Conservation (phyloP, 2,113 vertebrate species). For the Sula dactylatra region DNA sequence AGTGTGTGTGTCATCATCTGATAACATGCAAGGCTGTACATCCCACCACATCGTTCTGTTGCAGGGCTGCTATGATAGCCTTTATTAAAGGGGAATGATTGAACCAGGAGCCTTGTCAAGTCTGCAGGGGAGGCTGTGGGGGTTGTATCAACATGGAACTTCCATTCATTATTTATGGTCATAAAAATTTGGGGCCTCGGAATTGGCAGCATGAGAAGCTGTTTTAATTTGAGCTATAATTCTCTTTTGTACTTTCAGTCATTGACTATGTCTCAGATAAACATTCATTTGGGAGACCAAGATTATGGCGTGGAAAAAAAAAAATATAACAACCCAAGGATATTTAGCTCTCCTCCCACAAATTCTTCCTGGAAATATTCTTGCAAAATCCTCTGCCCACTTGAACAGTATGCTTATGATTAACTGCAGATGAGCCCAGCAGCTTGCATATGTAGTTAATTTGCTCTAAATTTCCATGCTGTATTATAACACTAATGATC, state of each 20-base stretch:
- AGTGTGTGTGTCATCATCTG: constrained; percentile 59
- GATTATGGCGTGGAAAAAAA: background rate
- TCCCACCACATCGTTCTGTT: constrained; percentile 25
- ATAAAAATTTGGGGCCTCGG: constrained; percentile 5
- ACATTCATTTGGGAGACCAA: constrained; percentile 44
- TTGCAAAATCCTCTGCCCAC: constrained; percentile 66
- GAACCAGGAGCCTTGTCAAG: background rate
- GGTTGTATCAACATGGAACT: background rate
- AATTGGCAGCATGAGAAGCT: constrained; percentile 22
- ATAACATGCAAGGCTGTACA: constrained; percentile 38
- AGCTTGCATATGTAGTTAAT: constrained; percentile 78
- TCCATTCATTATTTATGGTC: constrained; percentile 13
- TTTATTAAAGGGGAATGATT: background rate
- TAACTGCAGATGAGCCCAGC: constrained; percentile 77
- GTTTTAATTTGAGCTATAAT: constrained; percentile 53
- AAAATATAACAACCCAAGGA: constrained; percentile 24
- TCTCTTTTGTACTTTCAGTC: constrained; percentile 29
- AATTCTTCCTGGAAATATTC: constrained; percentile 68
- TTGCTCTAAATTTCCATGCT: constrained; percentile 81
- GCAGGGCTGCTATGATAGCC: background rate
- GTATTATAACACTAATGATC: constrained; percentile 83
- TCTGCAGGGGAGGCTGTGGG: background rate
- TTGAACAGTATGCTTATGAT: constrained; percentile 71
- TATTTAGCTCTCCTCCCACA: constrained; percentile 49
- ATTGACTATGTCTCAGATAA: constrained; percentile 34